A percentile compares a stretch with the other conserved stretches of the same genome.
Evolutionary conservation across 2,888 invertebrate species (phyloP).

Genomic region (Oligia strigilis): DNA sequence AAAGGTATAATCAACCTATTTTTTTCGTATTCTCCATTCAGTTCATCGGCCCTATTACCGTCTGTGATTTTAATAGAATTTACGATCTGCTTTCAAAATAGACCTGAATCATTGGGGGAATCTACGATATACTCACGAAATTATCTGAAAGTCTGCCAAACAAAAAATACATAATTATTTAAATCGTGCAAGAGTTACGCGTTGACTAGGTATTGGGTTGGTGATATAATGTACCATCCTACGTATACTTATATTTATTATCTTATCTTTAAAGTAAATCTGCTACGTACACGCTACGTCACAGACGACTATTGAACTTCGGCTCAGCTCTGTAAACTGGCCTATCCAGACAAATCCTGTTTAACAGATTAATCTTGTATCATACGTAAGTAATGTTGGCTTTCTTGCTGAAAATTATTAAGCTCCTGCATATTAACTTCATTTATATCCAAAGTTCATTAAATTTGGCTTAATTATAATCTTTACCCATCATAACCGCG

Average conservation of each 20-base stretch:
- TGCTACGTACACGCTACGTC: slow-evolving; percentile 71
- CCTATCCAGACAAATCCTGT: slow-evolving; percentile 61
- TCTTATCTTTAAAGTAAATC: slow-evolving; percentile 65
- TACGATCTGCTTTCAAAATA: slow-evolving; percentile 35
- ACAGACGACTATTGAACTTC: slow-evolving; percentile 73
- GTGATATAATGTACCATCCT: slow-evolving; percentile 31
- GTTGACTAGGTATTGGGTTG: slow-evolving; percentile 14
- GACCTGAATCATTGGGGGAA: slow-evolving; percentile 30
- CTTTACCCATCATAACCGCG: background rate
- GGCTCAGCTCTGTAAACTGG: slow-evolving; percentile 69
- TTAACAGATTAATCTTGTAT: slow-evolving; percentile 70
- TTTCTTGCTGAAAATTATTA: slow-evolving; percentile 38
- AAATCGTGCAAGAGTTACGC: slow-evolving; percentile 24
- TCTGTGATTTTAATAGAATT: slow-evolving; percentile 19
- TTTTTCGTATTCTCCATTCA: background rate
- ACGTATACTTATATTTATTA: slow-evolving; percentile 51
- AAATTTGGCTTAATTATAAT: slow-evolving; percentile 35
- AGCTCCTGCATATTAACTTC: slow-evolving; percentile 32
- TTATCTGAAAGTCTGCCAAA: slow-evolving; percentile 39
- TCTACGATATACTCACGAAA: slow-evolving; percentile 23
- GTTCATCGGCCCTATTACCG: slow-evolving; percentile 21
- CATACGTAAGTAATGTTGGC: slow-evolving; percentile 61
- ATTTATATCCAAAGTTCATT: slow-evolving; percentile 39
- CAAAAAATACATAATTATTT: slow-evolving; percentile 20
- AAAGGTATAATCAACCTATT: slow-evolving; percentile 6